These are phyloP conservation scores for Pseudorhiza aurosa DNA, from an alignment of 30 jellyfish, hydroid and myxozoan genomes.

Conservation along the genomic window DNA sequence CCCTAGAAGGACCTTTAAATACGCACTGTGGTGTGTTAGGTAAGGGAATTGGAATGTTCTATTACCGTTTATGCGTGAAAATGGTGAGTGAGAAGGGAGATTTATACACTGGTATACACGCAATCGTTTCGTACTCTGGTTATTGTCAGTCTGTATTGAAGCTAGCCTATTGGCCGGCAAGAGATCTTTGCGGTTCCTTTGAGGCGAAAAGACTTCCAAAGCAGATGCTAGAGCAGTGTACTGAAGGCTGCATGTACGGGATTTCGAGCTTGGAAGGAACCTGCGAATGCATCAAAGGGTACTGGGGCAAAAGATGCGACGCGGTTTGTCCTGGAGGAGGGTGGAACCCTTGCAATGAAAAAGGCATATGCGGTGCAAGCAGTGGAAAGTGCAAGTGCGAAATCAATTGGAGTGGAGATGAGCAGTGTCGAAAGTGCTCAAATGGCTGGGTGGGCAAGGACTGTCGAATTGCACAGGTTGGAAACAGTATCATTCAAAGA, in stretches of 20 bases:
- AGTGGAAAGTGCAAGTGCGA: constrained; percentile 45
- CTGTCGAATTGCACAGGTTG: constrained; percentile 37
- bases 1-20: background rate
- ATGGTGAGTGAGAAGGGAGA: background rate
- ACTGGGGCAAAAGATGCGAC: constrained; percentile 57
- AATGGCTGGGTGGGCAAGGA: constrained; percentile 59
- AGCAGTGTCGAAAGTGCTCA: constrained; percentile 36
- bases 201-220: background rate
- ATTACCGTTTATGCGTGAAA: constrained; percentile 30
- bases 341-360: constrained; percentile 37
- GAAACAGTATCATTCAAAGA: background rate
- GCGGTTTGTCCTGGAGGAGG: constrained; percentile 78
- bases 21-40: constrained; percentile 36
- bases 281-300: constrained; percentile 43
- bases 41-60: constrained; percentile 18
- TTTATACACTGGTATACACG: constrained; percentile 21
- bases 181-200: constrained; percentile 8
- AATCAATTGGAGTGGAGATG: constrained; percentile 62
- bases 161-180: constrained; percentile 59
- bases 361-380: constrained; percentile 24
- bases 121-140: constrained; percentile 40
- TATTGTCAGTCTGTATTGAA: constrained; percentile 31
- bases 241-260: constrained; percentile 25
- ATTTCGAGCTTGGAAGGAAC: background rate
- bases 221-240: constrained; percentile 35